Conservation (phyloP, 2,113 vertebrate species). For the Raja brachyura region DNA sequence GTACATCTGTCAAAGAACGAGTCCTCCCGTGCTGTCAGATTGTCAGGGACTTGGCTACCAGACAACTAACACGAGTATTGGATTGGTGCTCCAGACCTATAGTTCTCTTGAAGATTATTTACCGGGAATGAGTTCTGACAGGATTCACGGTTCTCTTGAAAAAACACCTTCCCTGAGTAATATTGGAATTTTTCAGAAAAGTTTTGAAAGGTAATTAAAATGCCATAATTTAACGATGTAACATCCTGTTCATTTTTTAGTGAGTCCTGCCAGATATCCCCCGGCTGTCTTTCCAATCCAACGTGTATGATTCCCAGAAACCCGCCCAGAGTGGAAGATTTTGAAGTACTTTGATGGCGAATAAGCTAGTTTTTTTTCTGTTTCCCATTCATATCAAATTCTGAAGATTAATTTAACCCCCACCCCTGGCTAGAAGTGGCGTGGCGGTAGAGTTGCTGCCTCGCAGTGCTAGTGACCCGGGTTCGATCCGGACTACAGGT, state of each 20-base stretch:
- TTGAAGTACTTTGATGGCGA: neutral
- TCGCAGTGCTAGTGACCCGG: too few species aligned
- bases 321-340: neutral
- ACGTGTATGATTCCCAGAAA: neutral
- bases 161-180: too few species aligned
- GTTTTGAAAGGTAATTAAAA: neutral
- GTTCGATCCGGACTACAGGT: too few species aligned
- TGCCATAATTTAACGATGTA: neutral
- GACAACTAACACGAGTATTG: neutral
- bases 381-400: neutral
- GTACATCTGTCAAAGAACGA: neutral
- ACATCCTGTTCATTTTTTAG: neutral
- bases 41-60: neutral
- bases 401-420: neutral
- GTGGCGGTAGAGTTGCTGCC: too few species aligned
- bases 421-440: neutral
- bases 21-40: too few species aligned
- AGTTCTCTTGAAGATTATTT: neutral
- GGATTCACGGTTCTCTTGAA: neutral
- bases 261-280: neutral
- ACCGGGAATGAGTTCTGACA: neutral
- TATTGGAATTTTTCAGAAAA: neutral
- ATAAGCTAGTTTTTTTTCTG: neutral
- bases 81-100: neutral
- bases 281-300: neutral